Evolutionary conservation across 2,888 invertebrate species (phyloP), one percentile per base, ranked within the genome.

Genomic region (Acronicta aceris): DNA sequence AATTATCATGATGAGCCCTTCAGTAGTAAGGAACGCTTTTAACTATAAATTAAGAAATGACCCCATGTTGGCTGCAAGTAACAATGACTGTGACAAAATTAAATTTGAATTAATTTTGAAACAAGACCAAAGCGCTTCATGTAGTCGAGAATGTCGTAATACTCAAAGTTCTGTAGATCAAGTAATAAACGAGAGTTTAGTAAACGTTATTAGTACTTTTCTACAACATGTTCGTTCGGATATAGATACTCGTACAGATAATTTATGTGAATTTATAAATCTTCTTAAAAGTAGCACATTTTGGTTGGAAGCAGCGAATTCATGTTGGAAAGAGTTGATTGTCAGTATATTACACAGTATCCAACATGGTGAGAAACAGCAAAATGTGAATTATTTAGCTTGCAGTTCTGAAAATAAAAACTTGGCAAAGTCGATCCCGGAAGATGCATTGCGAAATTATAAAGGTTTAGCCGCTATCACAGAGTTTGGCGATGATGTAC

Each of bases 11-110:
- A 15, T 65, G 0, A 68, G 81, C 33, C 76, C 85, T 0, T 68
- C 68, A 0, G 72, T 81, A 0, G 66, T 81, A 0, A 74, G 85
- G 42, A 71, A 80, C 13, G 79, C 75, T 48, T 85, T 85, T 21
- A 74, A 84, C 30, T 84, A 83, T 55, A 84, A 83, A 66, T 59
- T 85, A 27, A 81, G 81, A 60, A 71, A 75, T 36, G 83, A 85
- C 43, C 73, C 76, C 5, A 68, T 75, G 5, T 55, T 83, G 30
- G 61, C 56, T 2, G 55, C 69, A 4, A 66, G 54, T 42, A 65
- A 71, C 38, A 75, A 79, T 0, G 65, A 65, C 0, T 70, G 74
- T 42, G 67, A 73, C 6, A 75, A 76, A n/a, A 72, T 84, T 2
- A 55, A 83, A 33, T 83, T 84, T 51, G 76, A 83, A 47, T 59